Percentiles rank a stretch among this genome's conserved stretches.
Conservation (phyloP, 2,113 vertebrate genomes). For the Chaenocephalus aceratus region DNA sequence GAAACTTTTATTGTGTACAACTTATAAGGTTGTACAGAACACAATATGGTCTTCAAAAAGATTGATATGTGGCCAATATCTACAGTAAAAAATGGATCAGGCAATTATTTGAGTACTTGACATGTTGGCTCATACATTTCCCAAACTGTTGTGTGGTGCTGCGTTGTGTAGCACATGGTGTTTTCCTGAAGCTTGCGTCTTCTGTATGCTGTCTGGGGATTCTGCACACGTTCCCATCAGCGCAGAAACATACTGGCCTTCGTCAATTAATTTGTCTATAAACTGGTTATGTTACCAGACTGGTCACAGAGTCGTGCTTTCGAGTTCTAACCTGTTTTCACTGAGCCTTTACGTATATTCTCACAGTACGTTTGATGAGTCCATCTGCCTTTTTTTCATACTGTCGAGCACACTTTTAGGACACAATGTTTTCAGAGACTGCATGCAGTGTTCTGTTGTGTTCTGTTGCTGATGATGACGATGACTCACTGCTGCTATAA, state of each 20-base stretch:
- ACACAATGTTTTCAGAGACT: conserved; percentile 21
- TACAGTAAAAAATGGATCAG: too few species aligned
- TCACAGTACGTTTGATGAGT: conserved; percentile 18
- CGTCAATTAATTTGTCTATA: background rate
- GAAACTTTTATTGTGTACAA: background rate
- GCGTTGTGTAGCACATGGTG: too few species aligned
- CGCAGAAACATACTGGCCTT: background rate
- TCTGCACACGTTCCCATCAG: background rate
- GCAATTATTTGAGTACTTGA: too few species aligned
- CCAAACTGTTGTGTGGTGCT: too few species aligned
- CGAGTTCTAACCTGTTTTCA: background rate
- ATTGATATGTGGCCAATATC: too few species aligned
- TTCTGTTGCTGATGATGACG: conserved; percentile 48
- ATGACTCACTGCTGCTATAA: conserved; percentile 72
- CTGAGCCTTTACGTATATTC: background rate
- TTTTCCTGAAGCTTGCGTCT: too few species aligned
- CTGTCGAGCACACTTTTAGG: conserved; percentile 14
- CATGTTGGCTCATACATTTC: too few species aligned
- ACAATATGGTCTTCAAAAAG: too few species aligned
- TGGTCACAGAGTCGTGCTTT: background rate
- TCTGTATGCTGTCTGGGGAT: too few species aligned
- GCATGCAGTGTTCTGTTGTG: conserved; percentile 42
- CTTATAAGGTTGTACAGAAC: too few species aligned
- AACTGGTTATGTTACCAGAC: background rate
- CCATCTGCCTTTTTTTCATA: conserved; percentile 11